phyloP scores from a whole-genome alignment of 2,113 vertebrate genomes.

The Vimba vimba region DNA sequence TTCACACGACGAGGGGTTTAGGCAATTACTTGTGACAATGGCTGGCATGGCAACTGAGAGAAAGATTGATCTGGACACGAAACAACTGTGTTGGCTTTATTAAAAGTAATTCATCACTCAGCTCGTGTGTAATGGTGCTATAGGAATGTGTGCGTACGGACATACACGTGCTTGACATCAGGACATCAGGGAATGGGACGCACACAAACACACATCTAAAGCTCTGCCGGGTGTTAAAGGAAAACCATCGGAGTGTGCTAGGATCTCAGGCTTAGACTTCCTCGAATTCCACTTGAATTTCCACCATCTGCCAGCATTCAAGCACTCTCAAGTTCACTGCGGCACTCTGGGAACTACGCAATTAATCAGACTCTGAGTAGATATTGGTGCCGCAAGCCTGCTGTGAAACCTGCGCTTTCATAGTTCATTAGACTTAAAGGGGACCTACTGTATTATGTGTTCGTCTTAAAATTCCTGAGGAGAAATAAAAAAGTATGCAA shows the following conservation, averaged over 20 bases:
- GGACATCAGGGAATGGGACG: conserved; percentile 20
- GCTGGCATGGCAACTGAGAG: conserved; percentile 53
- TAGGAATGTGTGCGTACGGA: conserved; percentile 13
- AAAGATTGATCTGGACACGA: conserved; percentile 57
- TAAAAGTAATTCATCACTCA: conserved; percentile 64
- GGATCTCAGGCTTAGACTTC: background rate
- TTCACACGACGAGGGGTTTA: conserved; percentile 57
- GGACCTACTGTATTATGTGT: background rate
- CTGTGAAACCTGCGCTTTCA: conserved; percentile 7
- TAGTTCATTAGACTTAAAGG: background rate
- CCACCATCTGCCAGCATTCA: background rate
- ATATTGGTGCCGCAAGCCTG: background rate
- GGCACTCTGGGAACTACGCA: background rate
- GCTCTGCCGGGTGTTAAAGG: conserved; percentile 37
- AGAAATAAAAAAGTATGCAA: background rate
- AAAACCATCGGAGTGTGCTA: conserved; percentile 22
- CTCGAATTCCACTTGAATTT: background rate
- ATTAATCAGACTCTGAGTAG: conserved; percentile 20
- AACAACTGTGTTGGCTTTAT: conserved; percentile 59
- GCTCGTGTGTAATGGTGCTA: conserved; percentile 45
- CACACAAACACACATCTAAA: conserved; percentile 38
- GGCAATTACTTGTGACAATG: conserved; percentile 58
- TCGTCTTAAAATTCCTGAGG: background rate
- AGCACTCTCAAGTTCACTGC: conserved; percentile 28
- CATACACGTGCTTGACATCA: background rate